Evolutionary conservation across 1,140 invertebrate species (phyloP), one percentile per base, ranked within the genome.

Genomic region (Cardiocondyla obscurior): DNA sequence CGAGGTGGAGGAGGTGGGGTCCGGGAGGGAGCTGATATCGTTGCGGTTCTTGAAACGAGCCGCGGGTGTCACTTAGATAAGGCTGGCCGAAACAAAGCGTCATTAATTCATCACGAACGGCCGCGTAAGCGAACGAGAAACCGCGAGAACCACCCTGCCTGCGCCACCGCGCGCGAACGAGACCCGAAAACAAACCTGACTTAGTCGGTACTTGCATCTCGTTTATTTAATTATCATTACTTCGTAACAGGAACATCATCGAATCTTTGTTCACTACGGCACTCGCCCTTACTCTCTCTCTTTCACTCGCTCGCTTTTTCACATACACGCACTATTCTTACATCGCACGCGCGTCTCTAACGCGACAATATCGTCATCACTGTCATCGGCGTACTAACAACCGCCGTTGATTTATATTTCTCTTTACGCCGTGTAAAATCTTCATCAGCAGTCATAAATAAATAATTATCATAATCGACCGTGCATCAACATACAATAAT

Each of bases 161-260:
- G n/a, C 19, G 46, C 67, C 62, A 53, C 12, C 64, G 30, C 53
- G 42, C 76, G 44, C 57, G 81, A 86, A 82, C 76, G 85, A 88
- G 83, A 86, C 76, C 73, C 88, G 76, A 88, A 90, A 53, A 49
- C 86, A 90, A 92, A 90, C 91, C 91, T 92, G 92, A 93, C 92
- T 93, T 90, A 90, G 89, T 90, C 89, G 89, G 65, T 92, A 92
- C 72, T 89, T 79, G 76, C 87, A 87, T 89, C 90, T 90, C 82
- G 81, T 90, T 86, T 86, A 84, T 84, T 89, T 91, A 88, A 90
- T 91, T 91, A 93, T 90, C 91, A 92, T 92, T 90, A 92, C 90
- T 51, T 92, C 92, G 83, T 89, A 94, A 93, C 91, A 93, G 93
- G 93, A 94, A 93, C 93, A 93, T 93, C 85, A 93, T 93, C 92